These are phyloP conservation scores for Gobio gobio DNA, from an alignment of 2,113 vertebrate species.

Conservation along the genomic window DNA sequence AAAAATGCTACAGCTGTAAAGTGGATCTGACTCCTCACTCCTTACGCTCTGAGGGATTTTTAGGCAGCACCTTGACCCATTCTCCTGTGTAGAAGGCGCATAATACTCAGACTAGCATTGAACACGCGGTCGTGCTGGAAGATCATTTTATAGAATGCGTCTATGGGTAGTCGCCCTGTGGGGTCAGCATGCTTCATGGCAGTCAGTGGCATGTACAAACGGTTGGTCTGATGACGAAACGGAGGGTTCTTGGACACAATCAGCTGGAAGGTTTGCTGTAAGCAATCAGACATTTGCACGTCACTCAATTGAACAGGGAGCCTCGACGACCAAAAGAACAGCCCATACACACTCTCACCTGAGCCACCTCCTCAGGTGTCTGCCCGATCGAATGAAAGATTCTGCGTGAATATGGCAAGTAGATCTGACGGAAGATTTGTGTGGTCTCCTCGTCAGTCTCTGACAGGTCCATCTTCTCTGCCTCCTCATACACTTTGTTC, in stretches of 20 bases:
- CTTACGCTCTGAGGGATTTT: not conserved
- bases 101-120: constrained; percentile 63
- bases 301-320: not conserved
- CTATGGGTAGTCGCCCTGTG: constrained; percentile 76
- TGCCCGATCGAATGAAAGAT: constrained; percentile 79
- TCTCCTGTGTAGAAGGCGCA: constrained; percentile 65
- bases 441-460: constrained; percentile 75
- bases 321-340: not conserved
- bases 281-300: not conserved
- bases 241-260: constrained; percentile 73
- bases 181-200: constrained; percentile 78
- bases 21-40: not conserved
- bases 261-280: constrained; percentile 76
- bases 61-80: constrained; percentile 43
- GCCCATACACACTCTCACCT: constrained; percentile 63
- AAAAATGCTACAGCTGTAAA: not conserved
- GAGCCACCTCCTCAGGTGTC: constrained; percentile 75
- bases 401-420: constrained; percentile 76
- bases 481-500: constrained; percentile 78
- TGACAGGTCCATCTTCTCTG: constrained; percentile 69
- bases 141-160: constrained; percentile 70
- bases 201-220: constrained; percentile 74
- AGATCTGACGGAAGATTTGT: constrained; percentile 78
- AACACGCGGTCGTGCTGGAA: constrained; percentile 76
- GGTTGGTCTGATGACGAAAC: constrained; percentile 82